Conservation (phyloP, 1,140 invertebrate genomes). For the Cryptotermes secundus region DNA sequence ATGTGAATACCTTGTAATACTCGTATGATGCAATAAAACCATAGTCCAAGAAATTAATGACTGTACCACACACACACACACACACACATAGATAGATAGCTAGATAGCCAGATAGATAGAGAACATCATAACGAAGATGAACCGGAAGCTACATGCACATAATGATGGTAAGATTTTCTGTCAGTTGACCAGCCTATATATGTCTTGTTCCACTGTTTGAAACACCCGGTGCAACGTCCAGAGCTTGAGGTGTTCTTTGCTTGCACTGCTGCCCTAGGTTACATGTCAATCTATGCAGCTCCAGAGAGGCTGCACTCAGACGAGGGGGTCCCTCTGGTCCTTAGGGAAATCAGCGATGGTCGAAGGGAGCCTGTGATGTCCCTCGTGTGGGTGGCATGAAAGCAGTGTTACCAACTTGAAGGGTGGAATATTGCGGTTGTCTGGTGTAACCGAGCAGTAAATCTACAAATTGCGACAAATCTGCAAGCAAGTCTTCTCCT, state of each 20-base stretch:
- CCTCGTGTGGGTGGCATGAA: neutral
- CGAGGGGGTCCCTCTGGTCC: neutral
- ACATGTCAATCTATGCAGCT: neutral
- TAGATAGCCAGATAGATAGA: too few species aligned
- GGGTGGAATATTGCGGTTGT: neutral
- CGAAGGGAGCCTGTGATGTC: neutral
- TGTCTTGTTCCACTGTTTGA: too few species aligned
- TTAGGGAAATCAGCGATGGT: slow-evolving; percentile 9
- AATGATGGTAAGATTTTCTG: neutral
- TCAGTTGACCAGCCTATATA: neutral
- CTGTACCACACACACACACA: too few species aligned
- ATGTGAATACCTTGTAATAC: too few species aligned
- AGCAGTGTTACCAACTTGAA: neutral
- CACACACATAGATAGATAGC: too few species aligned
- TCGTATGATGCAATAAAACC: too few species aligned
- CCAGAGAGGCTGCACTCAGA: neutral
- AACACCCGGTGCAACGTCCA: neutral
- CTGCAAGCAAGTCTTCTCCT: neutral
- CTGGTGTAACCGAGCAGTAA: neutral
- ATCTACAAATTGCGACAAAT: neutral
- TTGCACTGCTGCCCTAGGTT: neutral
- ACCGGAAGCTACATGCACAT: neutral
- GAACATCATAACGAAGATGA: too few species aligned
- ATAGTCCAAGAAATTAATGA: too few species aligned
- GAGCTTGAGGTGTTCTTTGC: neutral